A percentile compares a stretch with the other conserved stretches of the same genome.
Conservation (phyloP, 1,140 invertebrate genomes). For the Parapsyche elsis region DNA sequence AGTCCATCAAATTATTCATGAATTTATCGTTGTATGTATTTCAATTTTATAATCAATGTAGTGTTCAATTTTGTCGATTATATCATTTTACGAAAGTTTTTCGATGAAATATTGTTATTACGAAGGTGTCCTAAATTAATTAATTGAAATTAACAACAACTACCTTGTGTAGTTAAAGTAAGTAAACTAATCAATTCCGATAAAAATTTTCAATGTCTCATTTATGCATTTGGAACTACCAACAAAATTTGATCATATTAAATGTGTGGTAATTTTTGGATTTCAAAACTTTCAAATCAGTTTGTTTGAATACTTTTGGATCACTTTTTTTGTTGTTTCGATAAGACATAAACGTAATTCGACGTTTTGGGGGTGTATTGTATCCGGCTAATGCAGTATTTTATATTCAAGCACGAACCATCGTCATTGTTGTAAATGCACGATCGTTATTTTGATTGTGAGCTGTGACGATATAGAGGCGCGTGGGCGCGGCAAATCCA, state of each 20-base stretch:
- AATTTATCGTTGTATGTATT: not conserved
- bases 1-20: not conserved
- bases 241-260: too few relatives aligned
- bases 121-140: too few relatives aligned
- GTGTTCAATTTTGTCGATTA: too few relatives aligned
- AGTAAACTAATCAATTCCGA: too few relatives aligned
- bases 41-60: slow-evolving; percentile 17
- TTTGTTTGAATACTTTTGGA: not conserved
- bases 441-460: slow-evolving; percentile 30
- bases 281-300: too few relatives aligned
- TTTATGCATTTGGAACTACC: too few relatives aligned
- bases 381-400: slow-evolving; percentile 9
- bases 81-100: too few relatives aligned
- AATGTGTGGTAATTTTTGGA: too few relatives aligned
- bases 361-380: not conserved
- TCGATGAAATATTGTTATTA: too few relatives aligned
- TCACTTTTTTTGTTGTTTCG: not conserved
- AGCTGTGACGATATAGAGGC: slow-evolving; percentile 11
- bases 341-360: not conserved
- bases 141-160: too few relatives aligned
- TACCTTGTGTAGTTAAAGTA: too few relatives aligned
- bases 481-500: slow-evolving; percentile 21
- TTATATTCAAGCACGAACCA: slow-evolving; percentile 15
- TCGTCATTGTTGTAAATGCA: slow-evolving; percentile 27
- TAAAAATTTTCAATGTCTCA: too few relatives aligned